These are phyloP conservation scores for Oryzias woworae DNA, from an alignment of 2,113 vertebrate genomes.

Conservation along the genomic window DNA sequence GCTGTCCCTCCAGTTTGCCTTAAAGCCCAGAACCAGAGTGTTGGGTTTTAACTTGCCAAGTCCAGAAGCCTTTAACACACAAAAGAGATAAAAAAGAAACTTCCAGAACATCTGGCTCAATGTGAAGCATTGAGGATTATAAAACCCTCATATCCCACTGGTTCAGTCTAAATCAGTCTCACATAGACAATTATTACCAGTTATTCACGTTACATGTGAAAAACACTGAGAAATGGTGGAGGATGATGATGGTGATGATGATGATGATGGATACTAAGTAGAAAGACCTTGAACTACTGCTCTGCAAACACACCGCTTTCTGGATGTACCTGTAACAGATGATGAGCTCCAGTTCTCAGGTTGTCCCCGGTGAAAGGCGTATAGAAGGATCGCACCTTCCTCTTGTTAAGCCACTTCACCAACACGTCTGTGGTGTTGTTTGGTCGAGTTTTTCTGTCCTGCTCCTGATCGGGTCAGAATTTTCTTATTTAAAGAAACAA, in stretches of 20 bases:
- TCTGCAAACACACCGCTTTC: background rate
- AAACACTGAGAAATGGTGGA: no score
- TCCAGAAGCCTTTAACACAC: conserved; percentile 16
- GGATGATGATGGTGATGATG: no score
- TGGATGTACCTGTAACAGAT: conserved; percentile 74
- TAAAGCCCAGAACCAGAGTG: conserved; percentile 78
- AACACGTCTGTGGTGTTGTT: conserved; percentile 29
- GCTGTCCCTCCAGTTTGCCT: conserved; percentile 76
- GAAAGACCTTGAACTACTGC: no score
- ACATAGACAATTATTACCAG: no score
- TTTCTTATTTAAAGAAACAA: background rate
- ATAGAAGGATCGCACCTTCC: conserved; percentile 78
- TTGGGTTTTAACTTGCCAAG: conserved; percentile 80
- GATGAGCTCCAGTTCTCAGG: conserved; percentile 64
- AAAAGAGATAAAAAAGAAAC: background rate
- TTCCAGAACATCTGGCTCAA: no score
- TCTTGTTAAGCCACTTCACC: conserved; percentile 74
- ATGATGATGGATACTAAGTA: no score
- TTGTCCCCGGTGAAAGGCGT: conserved; percentile 52
- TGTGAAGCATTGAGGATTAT: no score
- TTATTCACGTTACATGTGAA: no score
- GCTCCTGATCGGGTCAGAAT: conserved; percentile 26
- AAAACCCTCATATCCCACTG: no score
- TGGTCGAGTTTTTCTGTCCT: conserved; percentile 28
- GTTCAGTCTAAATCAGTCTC: no score